Evolutionary conservation across 2,888 invertebrate genomes (phyloP), one percentile per base, ranked within the genome.

Genomic region (Apeira syringaria): DNA sequence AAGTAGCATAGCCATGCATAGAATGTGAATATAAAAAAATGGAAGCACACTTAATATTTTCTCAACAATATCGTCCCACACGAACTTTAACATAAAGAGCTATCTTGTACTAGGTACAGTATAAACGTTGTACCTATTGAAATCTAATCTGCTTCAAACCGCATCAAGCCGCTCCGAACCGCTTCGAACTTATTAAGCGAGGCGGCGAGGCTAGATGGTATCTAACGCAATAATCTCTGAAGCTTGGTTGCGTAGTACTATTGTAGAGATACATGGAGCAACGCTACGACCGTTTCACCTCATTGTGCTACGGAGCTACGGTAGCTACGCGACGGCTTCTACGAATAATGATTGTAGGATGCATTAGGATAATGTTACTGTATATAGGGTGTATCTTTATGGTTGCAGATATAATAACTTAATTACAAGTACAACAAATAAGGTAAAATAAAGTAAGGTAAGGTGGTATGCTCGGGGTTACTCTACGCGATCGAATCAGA

Each of bases 181-280:
- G 15, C 2, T 15, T 22, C 8, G 22, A 32, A 22, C 32, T 24
- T 1, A 3, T 7, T n/a, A 5, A 15, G 15, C 9, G 7, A 13
- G 17, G 17, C 17, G 6, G 17, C n/a, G n/a, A 15, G 33, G 25
- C 15, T 25, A 34, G 33, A 34, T 41, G 4, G 17, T 29, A 27
- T 30, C 28, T 31, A 41, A 28, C 9, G 39, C 27, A 32, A 22
- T 46, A 36, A 40, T 36, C 46, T 18, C 13, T 17, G 13, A 13
- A 28, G 36, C 18, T n/a, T 6, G 9, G 11, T 11, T 11, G 9
- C 11, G 3, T 26, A 12, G 27, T 12, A 17, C 26, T 31, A 39
- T 18, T 20, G 27, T 36, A 28, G 22, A 8, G 9, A 6, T 27
- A 12, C 11, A 27, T 27, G 2, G 13, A n/a, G 27, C 13, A 4